Evolutionary conservation across 2,888 invertebrate genomes (phyloP), one percentile per base, ranked within the genome.

Genomic region (Chrysopilus asiliformis): DNA sequence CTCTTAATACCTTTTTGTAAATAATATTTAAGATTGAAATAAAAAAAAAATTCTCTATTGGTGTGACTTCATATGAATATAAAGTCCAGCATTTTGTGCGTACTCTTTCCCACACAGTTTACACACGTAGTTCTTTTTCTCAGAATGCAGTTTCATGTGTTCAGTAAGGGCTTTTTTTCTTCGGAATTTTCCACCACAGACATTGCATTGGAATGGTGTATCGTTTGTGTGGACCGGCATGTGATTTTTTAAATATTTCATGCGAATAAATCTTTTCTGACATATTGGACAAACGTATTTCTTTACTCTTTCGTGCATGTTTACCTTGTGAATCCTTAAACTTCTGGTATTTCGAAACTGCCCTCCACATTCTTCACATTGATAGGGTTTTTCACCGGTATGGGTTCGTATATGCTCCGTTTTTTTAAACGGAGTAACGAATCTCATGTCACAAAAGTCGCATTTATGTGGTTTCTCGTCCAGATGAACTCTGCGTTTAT

Each of bases 391-490:
- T 16, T 42, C 42, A 3, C 42, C 42, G 2, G 42, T 42, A 17
- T 42, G 42, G 8, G 39, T 42, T 9, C 42, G 16, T 4, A 39
- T 28, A 13, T 42, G 42, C 6, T 30, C 36, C n/a, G 29, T 35
- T 20, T 36, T 20, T 20, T 42, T 39, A 14, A 36, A 36, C 13
- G 35, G 32, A 3, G 38, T 38, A 17, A 41, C 35, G 15, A 42
- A 42, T 13, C 36, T 34, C 2, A 36, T 29, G 3, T 39, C 42
- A 22, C 42, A 42, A 13, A 30, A 32, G 4, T 32, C 30, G 32
- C 42, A 42, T 27, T 42, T 42, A 29, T 42, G 39, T 8, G 42
- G 42, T n/a, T 34, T 24, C 16, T 42, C 42, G 13, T 39, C 42
- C 4, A 39, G 38, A n/a, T 42, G 42, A 4, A 39, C 39, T 9